A percentile compares a stretch with the other conserved stretches of the same genome.
phyloP scores from a whole-genome alignment of 2,888 invertebrate genomes.

The Scaptomyza polygonia region DNA sequence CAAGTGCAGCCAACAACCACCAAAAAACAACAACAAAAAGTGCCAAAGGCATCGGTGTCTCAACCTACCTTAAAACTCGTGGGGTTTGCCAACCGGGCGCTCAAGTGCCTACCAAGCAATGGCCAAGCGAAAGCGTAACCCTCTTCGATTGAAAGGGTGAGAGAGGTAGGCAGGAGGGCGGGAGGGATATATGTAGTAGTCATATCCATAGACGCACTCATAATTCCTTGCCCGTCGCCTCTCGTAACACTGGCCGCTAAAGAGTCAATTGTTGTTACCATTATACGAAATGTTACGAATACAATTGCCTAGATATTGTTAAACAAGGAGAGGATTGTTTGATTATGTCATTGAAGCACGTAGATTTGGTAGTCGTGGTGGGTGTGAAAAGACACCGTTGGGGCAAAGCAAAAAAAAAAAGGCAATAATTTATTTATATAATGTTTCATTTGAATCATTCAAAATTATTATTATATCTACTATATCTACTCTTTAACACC shows the following conservation, averaged over 20 bases:
- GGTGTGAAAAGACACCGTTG: neutral
- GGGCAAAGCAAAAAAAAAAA: too few species aligned
- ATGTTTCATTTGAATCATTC: too few species aligned
- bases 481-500: too few species aligned
- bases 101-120: slow-evolving; percentile 53
- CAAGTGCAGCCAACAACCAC: slow-evolving; percentile 37
- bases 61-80: slow-evolving; percentile 1
- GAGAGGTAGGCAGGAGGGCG: slow-evolving; percentile 18
- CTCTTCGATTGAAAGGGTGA: slow-evolving; percentile 20
- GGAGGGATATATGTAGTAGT: neutral
- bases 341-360: slow-evolving; percentile 39
- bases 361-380: neutral
- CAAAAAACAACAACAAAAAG: slow-evolving; percentile 9
- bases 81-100: slow-evolving; percentile 21
- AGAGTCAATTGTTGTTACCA: slow-evolving; percentile 41
- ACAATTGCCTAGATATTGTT: slow-evolving; percentile 17
- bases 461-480: too few species aligned
- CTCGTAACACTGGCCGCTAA: slow-evolving; percentile 14
- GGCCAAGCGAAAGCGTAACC: slow-evolving; percentile 53
- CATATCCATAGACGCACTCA: slow-evolving; percentile 24
- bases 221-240: slow-evolving; percentile 8
- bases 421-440: too few species aligned
- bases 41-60: slow-evolving; percentile 13
- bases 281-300: slow-evolving; percentile 52
- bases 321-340: slow-evolving; percentile 11